Percentiles rank a stretch among this genome's conserved stretches.
Evolutionary conservation across 1,140 invertebrate species (phyloP).

Genomic region (Drosophila murphyi): DNA sequence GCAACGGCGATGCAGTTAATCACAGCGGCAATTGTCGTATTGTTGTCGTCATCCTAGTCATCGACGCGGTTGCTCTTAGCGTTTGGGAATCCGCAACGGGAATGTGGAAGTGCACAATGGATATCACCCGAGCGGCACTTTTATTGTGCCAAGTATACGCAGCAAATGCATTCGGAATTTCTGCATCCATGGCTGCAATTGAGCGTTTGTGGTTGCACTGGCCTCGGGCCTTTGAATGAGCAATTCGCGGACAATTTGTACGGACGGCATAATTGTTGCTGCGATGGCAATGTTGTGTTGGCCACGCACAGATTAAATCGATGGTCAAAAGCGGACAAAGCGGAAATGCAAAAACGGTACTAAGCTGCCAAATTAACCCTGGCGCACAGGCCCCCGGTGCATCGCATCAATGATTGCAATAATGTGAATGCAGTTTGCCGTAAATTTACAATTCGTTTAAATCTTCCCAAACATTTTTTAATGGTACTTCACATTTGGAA

Average conservation of each 20-base stretch:
- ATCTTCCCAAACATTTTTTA: slow-evolving; percentile 19
- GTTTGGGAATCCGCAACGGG: background rate
- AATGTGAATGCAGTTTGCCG: slow-evolving; percentile 59
- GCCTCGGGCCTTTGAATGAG: slow-evolving; percentile 55
- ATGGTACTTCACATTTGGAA: slow-evolving; percentile 31
- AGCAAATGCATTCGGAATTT: slow-evolving; percentile 42
- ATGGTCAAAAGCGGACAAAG: slow-evolving; percentile 22
- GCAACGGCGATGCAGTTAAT: slow-evolving; percentile 61
- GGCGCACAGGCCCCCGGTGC: slow-evolving; percentile 11
- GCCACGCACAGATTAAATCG: slow-evolving; percentile 49
- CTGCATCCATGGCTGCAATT: slow-evolving; percentile 24
- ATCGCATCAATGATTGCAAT: slow-evolving; percentile 46
- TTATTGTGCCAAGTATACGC: slow-evolving; percentile 35
- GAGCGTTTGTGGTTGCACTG: slow-evolving; percentile 13
- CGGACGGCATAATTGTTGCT: slow-evolving; percentile 72
- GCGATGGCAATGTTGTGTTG: slow-evolving; percentile 51
- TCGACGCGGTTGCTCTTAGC: slow-evolving; percentile 8
- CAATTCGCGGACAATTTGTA: slow-evolving; percentile 70
- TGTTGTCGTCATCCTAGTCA: slow-evolving; percentile 32
- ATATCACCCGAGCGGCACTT: slow-evolving; percentile 59
- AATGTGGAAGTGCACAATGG: slow-evolving; percentile 17
- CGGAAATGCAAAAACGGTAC: slow-evolving; percentile 40
- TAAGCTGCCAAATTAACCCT: slow-evolving; percentile 60
- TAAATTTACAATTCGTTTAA: slow-evolving; percentile 59
- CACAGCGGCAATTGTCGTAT: slow-evolving; percentile 45